A percentile compares a stretch with the other conserved stretches of the same genome.
These are phyloP conservation scores for Odontocolon sp. DNA, from an alignment of 2,888 invertebrate genomes.

Conservation along the genomic window DNA sequence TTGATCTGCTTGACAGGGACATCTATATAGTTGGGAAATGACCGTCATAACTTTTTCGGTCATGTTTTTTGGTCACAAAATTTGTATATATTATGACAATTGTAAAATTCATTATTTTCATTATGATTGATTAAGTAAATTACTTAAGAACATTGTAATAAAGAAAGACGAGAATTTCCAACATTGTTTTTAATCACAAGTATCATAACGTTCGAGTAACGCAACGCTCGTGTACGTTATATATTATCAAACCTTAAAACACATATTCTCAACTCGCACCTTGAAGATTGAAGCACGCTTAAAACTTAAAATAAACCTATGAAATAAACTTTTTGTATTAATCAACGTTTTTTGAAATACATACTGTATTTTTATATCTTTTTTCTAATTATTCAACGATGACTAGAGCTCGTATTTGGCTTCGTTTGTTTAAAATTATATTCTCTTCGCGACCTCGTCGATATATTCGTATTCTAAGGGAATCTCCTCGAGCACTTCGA, in stretches of 20 bases:
- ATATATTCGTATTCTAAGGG: neutral
- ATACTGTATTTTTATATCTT: neutral
- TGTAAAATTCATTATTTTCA: neutral
- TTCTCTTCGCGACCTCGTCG: neutral
- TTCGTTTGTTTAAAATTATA: neutral
- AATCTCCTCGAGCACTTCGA: neutral
- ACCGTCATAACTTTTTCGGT: slow-evolving; percentile 2
- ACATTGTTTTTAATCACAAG: neutral
- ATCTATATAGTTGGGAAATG: neutral
- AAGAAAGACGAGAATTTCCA: neutral
- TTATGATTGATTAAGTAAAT: neutral
- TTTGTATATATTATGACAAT: neutral
- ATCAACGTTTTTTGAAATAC: neutral
- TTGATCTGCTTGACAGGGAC: neutral
- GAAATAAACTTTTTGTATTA: neutral
- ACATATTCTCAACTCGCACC: neutral
- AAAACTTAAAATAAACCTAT: neutral
- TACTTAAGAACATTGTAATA: neutral
- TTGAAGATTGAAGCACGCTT: too few species aligned
- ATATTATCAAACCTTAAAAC: neutral
- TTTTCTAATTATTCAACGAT: neutral
- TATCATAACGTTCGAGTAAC: neutral
- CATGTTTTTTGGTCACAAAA: neutral
- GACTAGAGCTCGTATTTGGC: slow-evolving; percentile 1
- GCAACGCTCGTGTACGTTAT: neutral